Conservation (phyloP, 1,140 invertebrate species). For the Theocolax elegans region DNA sequence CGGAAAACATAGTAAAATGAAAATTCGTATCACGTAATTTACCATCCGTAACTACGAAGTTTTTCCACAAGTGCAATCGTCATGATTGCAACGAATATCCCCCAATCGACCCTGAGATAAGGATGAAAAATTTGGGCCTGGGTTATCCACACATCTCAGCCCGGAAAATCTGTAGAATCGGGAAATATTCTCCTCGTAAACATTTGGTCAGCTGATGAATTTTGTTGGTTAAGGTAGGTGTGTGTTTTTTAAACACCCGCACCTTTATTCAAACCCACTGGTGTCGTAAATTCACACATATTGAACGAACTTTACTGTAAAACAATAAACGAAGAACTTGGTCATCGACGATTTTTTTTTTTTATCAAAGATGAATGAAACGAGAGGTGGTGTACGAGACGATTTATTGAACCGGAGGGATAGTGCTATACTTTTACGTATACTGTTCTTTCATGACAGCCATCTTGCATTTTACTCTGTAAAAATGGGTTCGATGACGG, state of each 20-base stretch:
- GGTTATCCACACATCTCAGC: constrained; percentile 7
- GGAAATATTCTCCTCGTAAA: constrained; percentile 17
- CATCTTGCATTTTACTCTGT: not conserved
- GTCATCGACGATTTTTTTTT: too few relatives aligned
- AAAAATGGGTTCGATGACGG: too few relatives aligned
- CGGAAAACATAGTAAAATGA: too few relatives aligned
- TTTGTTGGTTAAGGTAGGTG: constrained; percentile 36
- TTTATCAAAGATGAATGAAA: not conserved
- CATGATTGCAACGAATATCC: constrained; percentile 18
- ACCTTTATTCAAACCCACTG: too few relatives aligned
- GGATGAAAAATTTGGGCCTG: too few relatives aligned
- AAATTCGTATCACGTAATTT: too few relatives aligned
- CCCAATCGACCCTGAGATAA: too few relatives aligned
- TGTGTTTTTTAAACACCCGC: not conserved
- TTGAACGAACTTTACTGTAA: too few relatives aligned
- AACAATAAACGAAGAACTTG: too few relatives aligned
- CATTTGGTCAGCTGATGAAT: constrained; percentile 32
- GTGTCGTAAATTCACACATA: too few relatives aligned
- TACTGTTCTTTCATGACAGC: not conserved
- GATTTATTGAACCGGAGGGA: not conserved
- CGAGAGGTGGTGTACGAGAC: too few relatives aligned
- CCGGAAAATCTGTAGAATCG: not conserved
- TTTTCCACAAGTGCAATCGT: constrained; percentile 31
- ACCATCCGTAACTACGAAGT: constrained; percentile 41
- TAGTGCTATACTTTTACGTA: not conserved